phyloP scores from a whole-genome alignment of 2,113 vertebrate species.

The Tenrec ecaudatus region DNA sequence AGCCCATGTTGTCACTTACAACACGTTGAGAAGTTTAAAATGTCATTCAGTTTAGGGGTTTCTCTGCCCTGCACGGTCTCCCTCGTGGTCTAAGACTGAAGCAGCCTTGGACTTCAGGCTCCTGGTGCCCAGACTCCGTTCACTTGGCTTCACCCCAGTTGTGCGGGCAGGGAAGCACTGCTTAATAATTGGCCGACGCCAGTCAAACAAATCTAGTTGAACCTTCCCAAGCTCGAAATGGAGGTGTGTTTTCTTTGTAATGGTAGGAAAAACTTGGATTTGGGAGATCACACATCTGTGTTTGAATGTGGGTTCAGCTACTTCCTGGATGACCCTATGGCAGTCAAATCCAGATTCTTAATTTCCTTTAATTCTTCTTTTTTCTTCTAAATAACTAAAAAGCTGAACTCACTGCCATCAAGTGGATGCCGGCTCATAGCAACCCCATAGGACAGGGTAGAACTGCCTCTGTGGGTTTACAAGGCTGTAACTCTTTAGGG shows the following conservation, averaged over 20 bases:
- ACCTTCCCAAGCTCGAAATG: slow-evolving; percentile 8
- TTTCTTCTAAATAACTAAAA: not conserved
- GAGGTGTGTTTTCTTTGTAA: not conserved
- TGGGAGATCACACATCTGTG: not conserved
- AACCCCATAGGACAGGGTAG: too few relatives aligned
- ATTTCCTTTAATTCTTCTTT: not conserved
- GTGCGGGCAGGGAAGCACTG: not conserved
- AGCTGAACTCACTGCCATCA: too few relatives aligned
- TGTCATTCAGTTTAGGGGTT: not conserved
- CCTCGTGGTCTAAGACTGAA: not conserved
- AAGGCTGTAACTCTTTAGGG: too few relatives aligned
- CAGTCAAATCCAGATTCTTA: slow-evolving; percentile 1
- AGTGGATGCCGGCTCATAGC: too few relatives aligned
- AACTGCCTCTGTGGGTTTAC: too few relatives aligned
- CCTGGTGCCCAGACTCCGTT: not conserved
- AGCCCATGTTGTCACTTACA: not conserved
- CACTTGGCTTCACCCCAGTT: not conserved
- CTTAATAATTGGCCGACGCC: slow-evolving; percentile 43
- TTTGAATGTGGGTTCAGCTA: slow-evolving; percentile 39
- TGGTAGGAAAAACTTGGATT: not conserved
- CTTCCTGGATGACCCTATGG: not conserved
- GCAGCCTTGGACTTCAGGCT: not conserved
- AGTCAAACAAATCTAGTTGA: not conserved
- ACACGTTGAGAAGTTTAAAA: not conserved
- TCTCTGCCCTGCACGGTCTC: not conserved